These are phyloP conservation scores for Stenoptilia bipunctidactyla DNA, from an alignment of 2,888 invertebrate genomes.

Conservation along the genomic window DNA sequence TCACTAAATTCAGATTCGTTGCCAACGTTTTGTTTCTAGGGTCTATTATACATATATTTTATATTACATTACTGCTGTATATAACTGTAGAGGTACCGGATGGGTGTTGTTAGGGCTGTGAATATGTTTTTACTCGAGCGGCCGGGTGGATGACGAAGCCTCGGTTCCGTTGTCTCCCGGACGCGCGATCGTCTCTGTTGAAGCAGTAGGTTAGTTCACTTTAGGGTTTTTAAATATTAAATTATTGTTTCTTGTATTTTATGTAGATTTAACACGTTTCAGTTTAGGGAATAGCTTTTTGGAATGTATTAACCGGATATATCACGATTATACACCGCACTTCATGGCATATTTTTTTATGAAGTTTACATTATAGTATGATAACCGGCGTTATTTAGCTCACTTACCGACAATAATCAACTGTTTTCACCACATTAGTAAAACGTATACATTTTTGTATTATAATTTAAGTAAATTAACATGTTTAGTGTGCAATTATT, in stretches of 20 bases:
- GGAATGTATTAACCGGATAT: too few species aligned
- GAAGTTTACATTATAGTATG: too few species aligned
- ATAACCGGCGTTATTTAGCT: too few species aligned
- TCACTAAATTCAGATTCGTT: too few species aligned
- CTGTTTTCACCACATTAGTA: too few species aligned
- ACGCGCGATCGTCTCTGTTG: conserved; percentile 23
- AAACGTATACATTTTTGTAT: too few species aligned
- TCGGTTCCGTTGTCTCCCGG: neutral
- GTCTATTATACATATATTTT: neutral
- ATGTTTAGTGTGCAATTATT: too few species aligned
- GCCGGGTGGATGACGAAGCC: conserved; percentile 21
- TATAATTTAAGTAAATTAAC: too few species aligned
- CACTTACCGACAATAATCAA: too few species aligned
- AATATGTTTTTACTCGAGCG: conserved; percentile 38
- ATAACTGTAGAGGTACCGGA: conserved; percentile 24
- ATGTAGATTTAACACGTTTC: conserved; percentile 6
- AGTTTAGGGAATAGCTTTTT: neutral
- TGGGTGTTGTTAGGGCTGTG: conserved; percentile 57
- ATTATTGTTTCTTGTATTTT: conserved; percentile 37
- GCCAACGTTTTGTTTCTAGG: neutral
- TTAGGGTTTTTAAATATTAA: conserved; percentile 32
- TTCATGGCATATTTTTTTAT: too few species aligned
- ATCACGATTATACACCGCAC: too few species aligned
- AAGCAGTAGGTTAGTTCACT: conserved; percentile 21
- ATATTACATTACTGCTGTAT: conserved; percentile 24